Evolutionary conservation across 2,888 invertebrate genomes (phyloP), one percentile per base, ranked within the genome.

Genomic region (Conomelus anceps): DNA sequence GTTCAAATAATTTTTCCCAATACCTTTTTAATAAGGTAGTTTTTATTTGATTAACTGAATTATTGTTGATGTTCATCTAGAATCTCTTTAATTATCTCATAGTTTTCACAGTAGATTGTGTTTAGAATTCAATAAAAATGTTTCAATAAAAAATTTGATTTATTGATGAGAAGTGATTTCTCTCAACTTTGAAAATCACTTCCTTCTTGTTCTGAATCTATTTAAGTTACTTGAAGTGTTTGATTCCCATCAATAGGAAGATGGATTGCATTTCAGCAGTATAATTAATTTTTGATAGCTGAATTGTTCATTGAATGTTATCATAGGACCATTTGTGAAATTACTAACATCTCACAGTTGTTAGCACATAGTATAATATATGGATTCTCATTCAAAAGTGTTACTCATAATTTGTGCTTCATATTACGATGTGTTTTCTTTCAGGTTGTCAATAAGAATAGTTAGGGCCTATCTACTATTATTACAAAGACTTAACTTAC

Each of bases 401-500:
- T 63, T n/a, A 63, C n/a, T 63, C 20, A 34, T 34, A 4, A 34
- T 63, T 63, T 63, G 63, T 63, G 63, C 63, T 63, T 63, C 63
- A 63, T n/a, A 63, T 63, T 63, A n/a, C 63, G 63, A 63, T 63
- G 63, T 63, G 3, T 63, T 63, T 63, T n/a, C 6, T 63, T 63
- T 63, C 63, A 63, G 63, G 63, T 63, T 63, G 20, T 85, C 85
- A 22, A 85, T 85, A 24, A 90, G 90, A 89, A 90, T 89, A 90
- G 86, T 91, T 91, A 91, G 91, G n/a, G 91, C 91, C 91, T 91
- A 91, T 91, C 91, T 90, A 90, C 89, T 90, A 89, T 90, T 89
- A 88, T 90, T 89, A 63, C 90, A 88, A 91, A 91, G 91, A 91
- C 91, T 91, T 90, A 91, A 91, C 91, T 91, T 90, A 91, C 91